Evolutionary conservation across 2,888 invertebrate genomes (phyloP), one percentile per base, ranked within the genome.

Genomic region (Amphimallon solstitiale): DNA sequence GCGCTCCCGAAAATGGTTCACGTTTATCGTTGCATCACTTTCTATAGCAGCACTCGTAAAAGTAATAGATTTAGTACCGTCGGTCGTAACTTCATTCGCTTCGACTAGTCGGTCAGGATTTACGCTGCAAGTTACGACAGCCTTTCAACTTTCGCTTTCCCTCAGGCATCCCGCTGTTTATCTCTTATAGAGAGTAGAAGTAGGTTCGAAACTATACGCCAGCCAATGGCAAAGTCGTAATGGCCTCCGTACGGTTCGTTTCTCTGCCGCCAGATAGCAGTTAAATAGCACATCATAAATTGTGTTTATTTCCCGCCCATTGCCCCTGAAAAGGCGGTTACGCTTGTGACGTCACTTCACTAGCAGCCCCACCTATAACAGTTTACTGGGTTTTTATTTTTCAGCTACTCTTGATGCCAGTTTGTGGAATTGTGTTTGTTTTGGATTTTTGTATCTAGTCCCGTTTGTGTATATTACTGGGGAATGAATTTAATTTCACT

Each of bases 151-250:
- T 49, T 62, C 43, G 61, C 46, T 66, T 63, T 56, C 72, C 71
- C 70, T 59, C 72, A 67, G 10, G 12, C 40, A 14, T 9, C 12
- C 34, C 14, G 10, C 43, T 12, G 43, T 43, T 43, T 43, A 59
- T 59, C 37, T 14, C 19, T 19, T 19, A 54, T 38, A 38, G 43
- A 21, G 29, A 43, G 43, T 29, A 14, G 56, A 43, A 59, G 56
- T 45, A 59, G 29, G 56, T 56, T 49, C 56, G 48, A 43, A 21
- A n/a, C 51, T 40, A 59, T 67, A 63, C 81, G 81, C 77, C 81
- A 82, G 82, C 86, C 86, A 86, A 86, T 86, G 83, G 84, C 84
- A 81, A 79, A 77, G 80, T 81, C 83, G 86, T 86, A 86, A 86
- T 86, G 86, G 86, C 86, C 84, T 84, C 86, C 85, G 81, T 80